phyloP scores from a whole-genome alignment of 2,888 invertebrate species.

The Apamea epomidion region DNA sequence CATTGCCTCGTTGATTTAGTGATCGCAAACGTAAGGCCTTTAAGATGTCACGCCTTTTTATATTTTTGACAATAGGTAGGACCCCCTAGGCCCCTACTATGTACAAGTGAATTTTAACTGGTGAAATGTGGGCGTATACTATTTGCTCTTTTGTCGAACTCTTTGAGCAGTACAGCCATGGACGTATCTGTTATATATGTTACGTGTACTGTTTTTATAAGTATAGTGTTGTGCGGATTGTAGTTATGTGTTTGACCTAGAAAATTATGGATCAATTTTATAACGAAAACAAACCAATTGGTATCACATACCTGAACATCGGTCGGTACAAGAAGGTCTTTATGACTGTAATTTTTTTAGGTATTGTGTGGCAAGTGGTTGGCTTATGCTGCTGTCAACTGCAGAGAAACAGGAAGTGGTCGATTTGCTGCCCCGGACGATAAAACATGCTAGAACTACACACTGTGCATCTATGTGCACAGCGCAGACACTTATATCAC shows the following conservation, averaged over 20 bases:
- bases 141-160: neutral
- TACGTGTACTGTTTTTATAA: no score
- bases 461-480: constrained; percentile 36
- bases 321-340: neutral
- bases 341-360: neutral
- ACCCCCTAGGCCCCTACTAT: no score
- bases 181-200: neutral
- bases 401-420: constrained; percentile 28
- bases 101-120: neutral
- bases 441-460: constrained; percentile 34
- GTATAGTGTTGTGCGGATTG: neutral
- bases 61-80: no score
- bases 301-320: neutral
- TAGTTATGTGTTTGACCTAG: neutral
- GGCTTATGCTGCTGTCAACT: constrained; percentile 26
- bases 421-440: constrained; percentile 31
- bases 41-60: no score
- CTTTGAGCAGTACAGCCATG: neutral
- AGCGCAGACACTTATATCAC: constrained; percentile 20
- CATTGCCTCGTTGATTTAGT: neutral
- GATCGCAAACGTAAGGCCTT: neutral
- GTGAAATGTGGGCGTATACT: neutral
- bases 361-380: constrained; percentile 13
- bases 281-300: neutral
- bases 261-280: neutral